Base-by-base conservation (phyloP, 2,113 vertebrate genomes). In the Ibidorhyncha struthersii region DNA sequence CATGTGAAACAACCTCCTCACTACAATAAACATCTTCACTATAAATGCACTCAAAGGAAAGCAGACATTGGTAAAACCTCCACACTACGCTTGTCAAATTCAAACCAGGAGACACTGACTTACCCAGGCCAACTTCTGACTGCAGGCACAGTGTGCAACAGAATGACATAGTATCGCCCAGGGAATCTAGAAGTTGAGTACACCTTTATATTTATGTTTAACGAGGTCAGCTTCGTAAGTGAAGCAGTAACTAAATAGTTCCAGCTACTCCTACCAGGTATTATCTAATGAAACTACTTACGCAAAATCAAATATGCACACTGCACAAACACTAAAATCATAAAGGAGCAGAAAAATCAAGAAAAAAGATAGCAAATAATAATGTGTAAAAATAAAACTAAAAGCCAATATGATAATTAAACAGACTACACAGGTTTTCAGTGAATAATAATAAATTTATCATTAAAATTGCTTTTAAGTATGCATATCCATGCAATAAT, bases 121-220 rank as follows among this genome's bases (percentile, higher is more conserved):
- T 25, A 7, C 7, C 38, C 2, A 0, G 29, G 56, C 69, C 71
- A 72, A 2, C 18, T 11, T 10, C 41, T 15, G 52, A 12, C 36
- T 25, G 21, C 72, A 49, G 45, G 55, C 83, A 29, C 25, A 26
- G 26, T 0, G 9, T 9, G 45, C 49, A 8, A 6, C 1, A 19
- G 6, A 17, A 14, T 0, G 8, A 18, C 56, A n/a, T 0, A 34
- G 6, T 3, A 38, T 2, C 1, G 3, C 52, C 36, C 26, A 43
- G 8, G 2, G 3, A 63, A 25, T 15, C 41, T 7, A 22, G 6
- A 52, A 25, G 12, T 8, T 26, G 9, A 45, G 4, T 10, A 19
- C 52, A 61, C 19, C 53, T 53, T 20, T 8, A 1, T 0, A 5
- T 2, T 27, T 4, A 6, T 3, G 8, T n/a, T 43, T 30, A 56